Percentiles rank a stretch among this genome's conserved stretches.
These are phyloP conservation scores for Anoplius nigerrimus DNA, from an alignment of 2,888 invertebrate genomes.

Conservation along the genomic window DNA sequence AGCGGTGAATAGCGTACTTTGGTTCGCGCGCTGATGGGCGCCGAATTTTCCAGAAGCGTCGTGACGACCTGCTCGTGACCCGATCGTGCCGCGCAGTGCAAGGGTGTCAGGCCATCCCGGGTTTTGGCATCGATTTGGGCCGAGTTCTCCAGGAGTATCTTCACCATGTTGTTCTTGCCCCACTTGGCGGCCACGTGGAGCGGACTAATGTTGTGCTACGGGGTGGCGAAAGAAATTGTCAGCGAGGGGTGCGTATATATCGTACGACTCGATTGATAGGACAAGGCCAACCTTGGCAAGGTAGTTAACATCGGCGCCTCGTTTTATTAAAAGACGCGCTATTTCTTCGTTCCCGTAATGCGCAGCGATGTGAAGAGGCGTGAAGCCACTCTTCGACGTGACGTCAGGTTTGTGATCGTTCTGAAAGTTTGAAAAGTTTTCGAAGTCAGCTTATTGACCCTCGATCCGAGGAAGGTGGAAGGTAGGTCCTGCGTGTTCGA, in stretches of 20 bases:
- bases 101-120: constrained; percentile 94
- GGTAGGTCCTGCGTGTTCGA: not conserved
- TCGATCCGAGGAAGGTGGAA: not conserved
- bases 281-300: constrained; percentile 85
- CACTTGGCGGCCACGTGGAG: constrained; percentile 99
- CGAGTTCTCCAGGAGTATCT: constrained; percentile 87
- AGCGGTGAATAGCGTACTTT: constrained; percentile 84
- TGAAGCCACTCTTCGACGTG: constrained; percentile 98
- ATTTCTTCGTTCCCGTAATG: constrained; percentile 99
- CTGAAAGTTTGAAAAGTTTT: constrained; percentile 66
- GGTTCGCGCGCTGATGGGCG: constrained; percentile 96
- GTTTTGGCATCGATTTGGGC: constrained; percentile 96
- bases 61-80: constrained; percentile 97
- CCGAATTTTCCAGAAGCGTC: constrained; percentile 89
- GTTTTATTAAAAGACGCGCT: constrained; percentile 89
- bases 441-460: not conserved
- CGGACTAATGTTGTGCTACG: constrained; percentile 95
- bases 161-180: constrained; percentile 96
- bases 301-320: constrained; percentile 96
- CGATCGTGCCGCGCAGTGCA: constrained; percentile 97
- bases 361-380: constrained; percentile 97
- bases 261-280: not conserved
- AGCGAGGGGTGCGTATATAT: too few relatives aligned
- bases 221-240: not conserved
- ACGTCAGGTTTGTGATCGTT: constrained; percentile 98